Conservation (phyloP, 2,888 invertebrate genomes). For the Dicyrtoma fusca region DNA sequence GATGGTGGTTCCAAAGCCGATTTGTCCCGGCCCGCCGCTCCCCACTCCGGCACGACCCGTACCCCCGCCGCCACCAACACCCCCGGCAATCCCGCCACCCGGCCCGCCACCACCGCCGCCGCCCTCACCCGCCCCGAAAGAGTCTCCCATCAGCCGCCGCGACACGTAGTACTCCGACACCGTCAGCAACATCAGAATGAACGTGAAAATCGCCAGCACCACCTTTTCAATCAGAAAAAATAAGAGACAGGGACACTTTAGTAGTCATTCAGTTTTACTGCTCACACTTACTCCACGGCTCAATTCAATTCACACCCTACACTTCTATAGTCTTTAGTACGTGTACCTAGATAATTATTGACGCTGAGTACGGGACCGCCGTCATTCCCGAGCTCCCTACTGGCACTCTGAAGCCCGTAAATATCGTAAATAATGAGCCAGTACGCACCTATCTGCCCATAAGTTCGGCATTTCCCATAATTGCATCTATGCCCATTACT, state of each 20-base stretch:
- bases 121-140: background rate
- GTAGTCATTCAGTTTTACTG: background rate
- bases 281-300: background rate
- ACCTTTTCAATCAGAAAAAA: conserved; percentile 41
- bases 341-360: too few relatives aligned
- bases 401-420: too few relatives aligned
- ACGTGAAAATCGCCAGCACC: conserved; percentile 52
- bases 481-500: too few relatives aligned
- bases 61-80: conserved; percentile 61
- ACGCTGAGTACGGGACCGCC: too few relatives aligned
- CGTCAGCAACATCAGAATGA: conserved; percentile 54
- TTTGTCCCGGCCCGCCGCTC: conserved; percentile 57
- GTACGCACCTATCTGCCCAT: too few relatives aligned
- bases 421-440: too few relatives aligned
- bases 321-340: too few relatives aligned
- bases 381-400: too few relatives aligned
- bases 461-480: background rate
- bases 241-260: background rate
- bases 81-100: conserved; percentile 61
- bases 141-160: conserved; percentile 41
- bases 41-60: background rate
- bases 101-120: conserved; percentile 5
- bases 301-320: too few relatives aligned
- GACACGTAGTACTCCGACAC: conserved; percentile 50
- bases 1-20: conserved; percentile 67